A percentile compares a stretch with the other conserved stretches of the same genome.
Conservation (phyloP, 2,797 vertebrate genomes). For the Danio kyathit region DNA sequence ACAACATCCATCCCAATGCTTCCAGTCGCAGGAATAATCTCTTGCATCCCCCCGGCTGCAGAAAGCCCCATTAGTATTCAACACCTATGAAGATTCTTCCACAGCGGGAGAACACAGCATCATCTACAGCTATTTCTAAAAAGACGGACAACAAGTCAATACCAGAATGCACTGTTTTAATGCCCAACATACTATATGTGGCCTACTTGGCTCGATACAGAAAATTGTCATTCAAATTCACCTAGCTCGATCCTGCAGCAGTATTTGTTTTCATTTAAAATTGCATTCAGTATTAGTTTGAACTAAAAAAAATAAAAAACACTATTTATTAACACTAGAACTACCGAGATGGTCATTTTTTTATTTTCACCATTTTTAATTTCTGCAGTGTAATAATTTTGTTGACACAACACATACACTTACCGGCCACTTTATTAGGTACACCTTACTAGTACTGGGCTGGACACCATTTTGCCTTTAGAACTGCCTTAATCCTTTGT, state of each 20-base stretch:
- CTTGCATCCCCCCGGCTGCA: slow-evolving; percentile 27
- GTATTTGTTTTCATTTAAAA: too few species aligned
- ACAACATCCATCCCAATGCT: slow-evolving; percentile 37
- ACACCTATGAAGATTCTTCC: slow-evolving; percentile 14
- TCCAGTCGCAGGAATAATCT: slow-evolving; percentile 38
- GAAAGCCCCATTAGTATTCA: slow-evolving; percentile 46
- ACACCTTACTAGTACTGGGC: too few species aligned
- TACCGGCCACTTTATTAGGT: too few species aligned
- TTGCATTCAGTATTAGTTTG: too few species aligned
- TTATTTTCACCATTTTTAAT: too few species aligned
- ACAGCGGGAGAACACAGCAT: slow-evolving; percentile 17
- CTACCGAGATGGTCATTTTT: too few species aligned
- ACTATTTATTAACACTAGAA: too few species aligned
- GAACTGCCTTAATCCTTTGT: too few species aligned
- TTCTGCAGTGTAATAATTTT: too few species aligned
- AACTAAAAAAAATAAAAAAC: too few species aligned
- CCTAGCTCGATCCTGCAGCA: background rate
- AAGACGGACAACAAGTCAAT: background rate
- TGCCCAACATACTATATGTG: background rate
- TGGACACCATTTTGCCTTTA: too few species aligned
- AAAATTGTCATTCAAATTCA: background rate
- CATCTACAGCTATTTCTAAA: slow-evolving; percentile 31
- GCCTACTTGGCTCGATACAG: background rate
- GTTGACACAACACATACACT: too few species aligned
- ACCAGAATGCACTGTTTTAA: background rate